These are phyloP conservation scores for Gisinianus flammeolus DNA, from an alignment of 2,888 invertebrate genomes.

Conservation along the genomic window DNA sequence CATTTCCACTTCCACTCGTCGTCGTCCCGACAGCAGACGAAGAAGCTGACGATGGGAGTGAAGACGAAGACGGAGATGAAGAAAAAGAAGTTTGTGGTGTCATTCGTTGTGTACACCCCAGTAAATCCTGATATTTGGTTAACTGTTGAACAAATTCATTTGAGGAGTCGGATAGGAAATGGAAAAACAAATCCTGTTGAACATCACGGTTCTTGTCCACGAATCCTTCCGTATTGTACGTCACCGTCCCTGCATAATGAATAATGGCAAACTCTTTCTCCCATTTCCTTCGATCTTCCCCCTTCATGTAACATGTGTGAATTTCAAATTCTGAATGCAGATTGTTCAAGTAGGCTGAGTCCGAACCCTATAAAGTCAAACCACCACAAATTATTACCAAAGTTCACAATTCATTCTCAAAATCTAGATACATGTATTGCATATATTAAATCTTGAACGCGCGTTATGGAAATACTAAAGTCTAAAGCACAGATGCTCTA, in stretches of 20 bases:
- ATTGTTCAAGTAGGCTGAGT: conserved; percentile 85
- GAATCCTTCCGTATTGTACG: conserved; percentile 80
- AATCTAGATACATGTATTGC: neutral
- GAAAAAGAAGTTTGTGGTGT: conserved; percentile 51
- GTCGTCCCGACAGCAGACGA: no score
- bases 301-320: conserved; percentile 82
- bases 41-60: no score
- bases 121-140: conserved; percentile 64
- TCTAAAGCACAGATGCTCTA: no score
- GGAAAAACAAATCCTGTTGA: conserved; percentile 90
- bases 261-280: conserved; percentile 87
- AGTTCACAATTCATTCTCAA: neutral
- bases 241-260: conserved; percentile 89
- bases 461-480: no score
- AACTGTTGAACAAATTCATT: conserved; percentile 74
- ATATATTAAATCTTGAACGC: neutral
- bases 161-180: conserved; percentile 81
- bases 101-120: conserved; percentile 62
- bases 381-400: neutral
- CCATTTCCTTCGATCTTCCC: conserved; percentile 84
- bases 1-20: neutral
- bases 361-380: conserved; percentile 71
- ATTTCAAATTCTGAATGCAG: conserved; percentile 84
- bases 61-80: no score
- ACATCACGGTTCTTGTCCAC: conserved; percentile 92